A percentile compares a stretch with the other conserved stretches of the same genome.
Evolutionary conservation across 2,888 invertebrate genomes (phyloP).

Genomic region (Mellilla xanthometata): DNA sequence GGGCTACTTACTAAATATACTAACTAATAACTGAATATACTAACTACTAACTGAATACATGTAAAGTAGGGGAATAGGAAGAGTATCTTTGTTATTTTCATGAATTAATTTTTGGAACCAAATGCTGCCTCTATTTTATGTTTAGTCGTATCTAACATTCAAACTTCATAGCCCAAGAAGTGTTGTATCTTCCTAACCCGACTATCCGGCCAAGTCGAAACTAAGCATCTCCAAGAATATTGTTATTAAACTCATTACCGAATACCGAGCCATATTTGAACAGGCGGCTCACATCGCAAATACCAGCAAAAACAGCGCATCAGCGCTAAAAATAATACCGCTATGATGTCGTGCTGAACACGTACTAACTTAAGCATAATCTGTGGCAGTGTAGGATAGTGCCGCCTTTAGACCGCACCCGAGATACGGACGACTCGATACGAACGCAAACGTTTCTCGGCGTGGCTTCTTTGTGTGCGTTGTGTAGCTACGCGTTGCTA

Average conservation of each 20-base stretch:
- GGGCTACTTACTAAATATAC: too few relatives aligned
- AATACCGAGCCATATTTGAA: constrained; percentile 26
- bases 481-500: not conserved
- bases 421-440: constrained; percentile 21
- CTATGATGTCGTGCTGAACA: constrained; percentile 13
- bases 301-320: constrained; percentile 68
- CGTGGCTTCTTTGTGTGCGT: constrained; percentile 16
- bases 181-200: too few relatives aligned
- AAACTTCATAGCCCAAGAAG: too few relatives aligned
- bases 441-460: constrained; percentile 17
- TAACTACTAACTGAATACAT: too few relatives aligned
- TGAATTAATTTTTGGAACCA: too few relatives aligned
- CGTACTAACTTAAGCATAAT: constrained; percentile 11
- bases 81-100: too few relatives aligned
- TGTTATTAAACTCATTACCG: constrained; percentile 30
- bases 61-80: too few relatives aligned
- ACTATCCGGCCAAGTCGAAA: not conserved
- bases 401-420: constrained; percentile 56
- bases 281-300: constrained; percentile 34
- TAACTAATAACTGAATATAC: too few relatives aligned
- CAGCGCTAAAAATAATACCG: constrained; percentile 75
- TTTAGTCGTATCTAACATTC: too few relatives aligned
- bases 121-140: too few relatives aligned
- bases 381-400: constrained; percentile 44
- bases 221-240: constrained; percentile 11